Conservation (phyloP, 2,888 invertebrate genomes). For the Plebejus anna region DNA sequence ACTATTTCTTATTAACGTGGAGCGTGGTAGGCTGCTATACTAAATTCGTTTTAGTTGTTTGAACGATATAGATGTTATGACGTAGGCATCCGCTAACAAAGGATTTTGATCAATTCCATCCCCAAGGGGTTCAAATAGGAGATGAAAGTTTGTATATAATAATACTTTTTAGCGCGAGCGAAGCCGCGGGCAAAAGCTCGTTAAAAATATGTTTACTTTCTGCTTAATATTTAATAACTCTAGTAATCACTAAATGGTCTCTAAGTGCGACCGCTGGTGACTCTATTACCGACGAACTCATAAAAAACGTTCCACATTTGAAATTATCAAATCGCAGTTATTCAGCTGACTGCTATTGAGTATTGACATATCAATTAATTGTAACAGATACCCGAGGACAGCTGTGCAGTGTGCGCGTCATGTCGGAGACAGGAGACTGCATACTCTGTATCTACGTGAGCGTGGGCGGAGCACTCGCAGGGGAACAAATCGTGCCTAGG, state of each 20-base stretch:
- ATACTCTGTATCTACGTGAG: constrained; percentile 4
- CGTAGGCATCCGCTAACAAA: too few species aligned
- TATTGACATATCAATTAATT: constrained; percentile 36
- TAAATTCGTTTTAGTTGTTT: background rate
- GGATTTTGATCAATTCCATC: too few species aligned
- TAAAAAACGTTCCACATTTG: constrained; percentile 13
- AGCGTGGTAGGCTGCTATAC: background rate
- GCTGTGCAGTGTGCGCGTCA: constrained; percentile 19
- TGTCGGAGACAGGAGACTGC: background rate
- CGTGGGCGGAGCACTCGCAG: constrained; percentile 26
- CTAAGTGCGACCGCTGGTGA: background rate
- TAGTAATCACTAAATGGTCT: too few species aligned
- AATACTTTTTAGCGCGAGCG: too few species aligned
- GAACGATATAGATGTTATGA: background rate
- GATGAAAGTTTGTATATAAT: too few species aligned
- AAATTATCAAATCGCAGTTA: constrained; percentile 20
- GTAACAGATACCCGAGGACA: constrained; percentile 34
- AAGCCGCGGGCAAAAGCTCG: too few species aligned
- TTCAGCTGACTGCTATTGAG: constrained; percentile 30
- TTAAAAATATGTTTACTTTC: too few species aligned
- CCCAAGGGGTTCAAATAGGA: too few species aligned
- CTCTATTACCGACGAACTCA: background rate
- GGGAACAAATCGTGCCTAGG: constrained; percentile 29
- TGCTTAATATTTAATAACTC: too few species aligned
- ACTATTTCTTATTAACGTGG: background rate